These are phyloP conservation scores for Morpho helenor DNA, from an alignment of 2,888 invertebrate genomes.

Conservation along the genomic window DNA sequence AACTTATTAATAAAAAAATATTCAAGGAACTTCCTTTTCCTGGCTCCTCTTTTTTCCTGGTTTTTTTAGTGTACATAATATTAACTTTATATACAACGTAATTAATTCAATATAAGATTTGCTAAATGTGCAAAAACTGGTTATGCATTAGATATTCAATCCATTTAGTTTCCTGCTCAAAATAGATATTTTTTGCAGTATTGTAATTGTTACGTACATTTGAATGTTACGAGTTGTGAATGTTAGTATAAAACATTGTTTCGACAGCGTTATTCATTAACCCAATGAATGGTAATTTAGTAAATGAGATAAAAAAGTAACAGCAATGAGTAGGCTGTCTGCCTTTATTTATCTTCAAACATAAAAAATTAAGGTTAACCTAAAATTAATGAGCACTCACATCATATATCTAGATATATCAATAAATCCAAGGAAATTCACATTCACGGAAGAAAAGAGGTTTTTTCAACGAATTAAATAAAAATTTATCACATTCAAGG, in stretches of 20 bases:
- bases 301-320: conserved; percentile 5
- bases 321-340: conserved; percentile 4
- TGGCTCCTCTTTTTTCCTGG: no score
- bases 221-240: no score
- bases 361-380: conserved; percentile 11
- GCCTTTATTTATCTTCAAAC: conserved; percentile 7
- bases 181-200: no score
- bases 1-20: no score
- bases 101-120: no score
- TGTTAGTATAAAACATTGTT: not conserved
- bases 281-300: not conserved
- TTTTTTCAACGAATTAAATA: conserved; percentile 2
- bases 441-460: not conserved
- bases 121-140: no score
- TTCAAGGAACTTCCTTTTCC: no score
- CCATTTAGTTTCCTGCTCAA: no score
- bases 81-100: no score
- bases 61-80: no score
- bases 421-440: conserved; percentile 4
- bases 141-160: no score
- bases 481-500: conserved; percentile 8
- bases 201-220: no score
- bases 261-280: not conserved
- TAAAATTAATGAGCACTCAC: conserved; percentile 15
- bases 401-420: conserved; percentile 9